phyloP scores from a whole-genome alignment of 2,797 vertebrate genomes.

The Myotis pilosus region DNA sequence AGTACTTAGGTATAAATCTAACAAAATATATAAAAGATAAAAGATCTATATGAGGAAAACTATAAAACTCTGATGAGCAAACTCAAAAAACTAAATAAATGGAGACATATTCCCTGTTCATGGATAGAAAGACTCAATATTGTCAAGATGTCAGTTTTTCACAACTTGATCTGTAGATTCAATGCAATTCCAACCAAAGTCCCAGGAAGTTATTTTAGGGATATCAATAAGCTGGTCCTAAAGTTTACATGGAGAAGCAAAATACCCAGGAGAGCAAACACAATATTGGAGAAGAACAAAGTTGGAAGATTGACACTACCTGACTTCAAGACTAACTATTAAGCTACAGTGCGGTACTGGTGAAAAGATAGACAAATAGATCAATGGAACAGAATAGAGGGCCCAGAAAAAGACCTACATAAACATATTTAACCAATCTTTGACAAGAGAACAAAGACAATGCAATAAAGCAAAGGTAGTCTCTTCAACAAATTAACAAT shows the following conservation, averaged over 20 bases:
- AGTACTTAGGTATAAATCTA: background rate
- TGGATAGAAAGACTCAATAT: background rate
- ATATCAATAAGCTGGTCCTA: background rate
- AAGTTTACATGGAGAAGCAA: background rate
- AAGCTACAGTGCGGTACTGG: background rate
- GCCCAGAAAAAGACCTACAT: background rate
- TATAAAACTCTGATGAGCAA: background rate
- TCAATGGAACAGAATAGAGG: background rate
- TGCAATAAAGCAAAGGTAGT: background rate
- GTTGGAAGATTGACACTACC: background rate
- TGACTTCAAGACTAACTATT: background rate
- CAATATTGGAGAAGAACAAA: background rate
- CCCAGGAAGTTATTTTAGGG: background rate
- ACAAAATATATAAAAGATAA: background rate
- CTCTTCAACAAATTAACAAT: background rate
- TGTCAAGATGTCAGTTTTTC: background rate
- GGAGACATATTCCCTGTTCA: background rate
- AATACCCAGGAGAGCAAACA: background rate
- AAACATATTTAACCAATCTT: background rate
- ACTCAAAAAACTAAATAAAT: background rate
- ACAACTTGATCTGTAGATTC: background rate
- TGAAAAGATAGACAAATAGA: background rate
- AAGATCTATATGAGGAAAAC: background rate
- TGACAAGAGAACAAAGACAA: background rate
- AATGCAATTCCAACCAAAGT: background rate